These are phyloP conservation scores for Chaunax sp. DNA, from an alignment of 2,797 vertebrate species.

Conservation along the genomic window DNA sequence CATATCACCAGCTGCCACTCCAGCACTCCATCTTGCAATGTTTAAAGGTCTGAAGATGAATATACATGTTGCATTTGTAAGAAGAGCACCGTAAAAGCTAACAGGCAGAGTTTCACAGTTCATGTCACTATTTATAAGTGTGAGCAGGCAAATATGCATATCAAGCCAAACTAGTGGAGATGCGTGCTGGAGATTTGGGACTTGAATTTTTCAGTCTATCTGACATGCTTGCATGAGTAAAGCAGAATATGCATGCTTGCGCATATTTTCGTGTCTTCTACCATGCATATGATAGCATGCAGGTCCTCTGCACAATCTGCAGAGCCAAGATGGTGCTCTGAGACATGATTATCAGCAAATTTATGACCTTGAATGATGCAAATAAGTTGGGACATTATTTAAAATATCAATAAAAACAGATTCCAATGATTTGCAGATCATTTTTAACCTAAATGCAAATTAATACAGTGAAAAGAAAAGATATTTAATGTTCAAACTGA, in stretches of 20 bases:
- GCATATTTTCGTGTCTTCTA: conserved; percentile 32
- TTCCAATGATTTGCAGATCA: too few species aligned
- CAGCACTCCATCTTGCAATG: conserved; percentile 10
- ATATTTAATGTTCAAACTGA: too few species aligned
- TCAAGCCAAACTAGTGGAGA: conserved; percentile 24
- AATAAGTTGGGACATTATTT: too few species aligned
- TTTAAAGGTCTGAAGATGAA: conserved; percentile 63
- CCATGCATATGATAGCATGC: conserved; percentile 49
- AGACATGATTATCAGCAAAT: conserved; percentile 4
- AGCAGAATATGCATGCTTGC: conserved; percentile 24
- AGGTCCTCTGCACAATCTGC: conserved; percentile 10
- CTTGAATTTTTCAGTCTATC: conserved; percentile 16
- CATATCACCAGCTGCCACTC: conserved; percentile 7
- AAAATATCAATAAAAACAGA: too few species aligned
- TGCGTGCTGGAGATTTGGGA: conserved; percentile 17
- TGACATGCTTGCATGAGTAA: conserved; percentile 35
- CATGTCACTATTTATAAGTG: conserved; percentile 8
- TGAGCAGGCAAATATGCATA: conserved; percentile 28
- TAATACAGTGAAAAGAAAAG: too few species aligned
- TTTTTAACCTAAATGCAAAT: too few species aligned
- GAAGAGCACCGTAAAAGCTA: conserved; percentile 42
- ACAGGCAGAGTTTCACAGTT: conserved; percentile 19
- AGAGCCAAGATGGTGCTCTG: not conserved
- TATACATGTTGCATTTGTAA: conserved; percentile 45
- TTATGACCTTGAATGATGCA: too few species aligned